phyloP scores from a whole-genome alignment of 2,113 vertebrate species.

The Siphamia tubifer region DNA sequence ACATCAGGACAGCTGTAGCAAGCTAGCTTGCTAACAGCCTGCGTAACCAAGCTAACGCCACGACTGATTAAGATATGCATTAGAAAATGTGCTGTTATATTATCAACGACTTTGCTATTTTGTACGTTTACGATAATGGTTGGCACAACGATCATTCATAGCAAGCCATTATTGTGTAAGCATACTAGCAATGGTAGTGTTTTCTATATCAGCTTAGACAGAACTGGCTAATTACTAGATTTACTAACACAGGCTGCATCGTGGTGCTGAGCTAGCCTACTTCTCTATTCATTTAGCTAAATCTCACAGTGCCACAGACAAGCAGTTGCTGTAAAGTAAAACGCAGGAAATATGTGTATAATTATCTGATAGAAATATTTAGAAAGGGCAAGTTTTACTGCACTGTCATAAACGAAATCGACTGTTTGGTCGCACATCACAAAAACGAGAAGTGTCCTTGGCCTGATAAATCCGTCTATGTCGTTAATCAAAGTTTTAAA shows the following conservation, averaged over 20 bases:
- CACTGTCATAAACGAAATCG: neutral
- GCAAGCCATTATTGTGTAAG: neutral
- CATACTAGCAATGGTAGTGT: neutral
- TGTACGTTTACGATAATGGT: neutral
- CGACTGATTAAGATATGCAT: neutral
- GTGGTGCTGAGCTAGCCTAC: slow-evolving; percentile 38
- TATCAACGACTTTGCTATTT: neutral
- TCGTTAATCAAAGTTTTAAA: neutral
- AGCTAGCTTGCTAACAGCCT: slow-evolving; percentile 49
- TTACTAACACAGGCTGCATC: slow-evolving; percentile 46
- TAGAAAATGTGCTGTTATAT: neutral
- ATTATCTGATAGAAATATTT: neutral
- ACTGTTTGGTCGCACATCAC: neutral
- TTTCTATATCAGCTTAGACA: slow-evolving; percentile 31
- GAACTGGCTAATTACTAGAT: slow-evolving; percentile 26
- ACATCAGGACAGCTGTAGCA: slow-evolving; percentile 66
- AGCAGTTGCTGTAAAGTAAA: neutral
- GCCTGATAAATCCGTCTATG: neutral
- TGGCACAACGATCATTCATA: neutral
- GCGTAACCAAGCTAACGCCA: slow-evolving; percentile 32
- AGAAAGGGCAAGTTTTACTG: neutral
- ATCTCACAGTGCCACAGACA: neutral
- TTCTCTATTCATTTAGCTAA: no score
- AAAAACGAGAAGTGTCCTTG: neutral
- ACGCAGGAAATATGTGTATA: neutral